Conservation (phyloP, 2,113 vertebrate species). For the Zosterops borbonicus region DNA sequence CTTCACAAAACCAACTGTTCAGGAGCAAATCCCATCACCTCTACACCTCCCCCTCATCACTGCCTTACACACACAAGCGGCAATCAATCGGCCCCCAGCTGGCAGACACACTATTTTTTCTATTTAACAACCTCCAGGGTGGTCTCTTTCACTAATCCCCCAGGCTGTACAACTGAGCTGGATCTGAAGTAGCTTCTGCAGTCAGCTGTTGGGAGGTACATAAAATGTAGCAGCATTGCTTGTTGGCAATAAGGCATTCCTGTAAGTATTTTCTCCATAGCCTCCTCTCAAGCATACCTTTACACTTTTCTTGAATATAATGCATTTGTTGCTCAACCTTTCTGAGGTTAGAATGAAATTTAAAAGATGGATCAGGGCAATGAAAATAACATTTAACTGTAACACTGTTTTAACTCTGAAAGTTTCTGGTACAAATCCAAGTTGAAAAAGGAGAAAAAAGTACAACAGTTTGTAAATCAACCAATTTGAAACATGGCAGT, state of each 20-base stretch:
- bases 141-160: slow-evolving; percentile 60
- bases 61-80: slow-evolving; percentile 35
- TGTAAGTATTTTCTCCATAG: neutral
- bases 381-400: neutral
- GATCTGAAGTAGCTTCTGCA: slow-evolving; percentile 49
- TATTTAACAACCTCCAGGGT: slow-evolving; percentile 64
- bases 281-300: neutral
- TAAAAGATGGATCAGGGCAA: neutral
- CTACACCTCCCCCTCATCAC: slow-evolving; percentile 50
- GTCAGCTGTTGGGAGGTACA: slow-evolving; percentile 23
- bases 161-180: slow-evolving; percentile 38
- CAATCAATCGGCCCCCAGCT: slow-evolving; percentile 59
- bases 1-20: slow-evolving; percentile 57
- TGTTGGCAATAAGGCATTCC: neutral
- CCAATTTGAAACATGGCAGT: neutral
- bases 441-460: neutral
- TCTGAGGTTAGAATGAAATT: neutral
- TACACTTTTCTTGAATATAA: neutral
- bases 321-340: neutral
- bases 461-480: neutral
- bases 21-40: slow-evolving; percentile 52
- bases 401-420: neutral
- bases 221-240: neutral
- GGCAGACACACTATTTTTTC: slow-evolving; percentile 50
- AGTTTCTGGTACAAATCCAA: neutral